A percentile compares a stretch with the other conserved stretches of the same genome.
Conservation (phyloP, 2,888 invertebrate species). For the Mesopsocus fuscifrons region DNA sequence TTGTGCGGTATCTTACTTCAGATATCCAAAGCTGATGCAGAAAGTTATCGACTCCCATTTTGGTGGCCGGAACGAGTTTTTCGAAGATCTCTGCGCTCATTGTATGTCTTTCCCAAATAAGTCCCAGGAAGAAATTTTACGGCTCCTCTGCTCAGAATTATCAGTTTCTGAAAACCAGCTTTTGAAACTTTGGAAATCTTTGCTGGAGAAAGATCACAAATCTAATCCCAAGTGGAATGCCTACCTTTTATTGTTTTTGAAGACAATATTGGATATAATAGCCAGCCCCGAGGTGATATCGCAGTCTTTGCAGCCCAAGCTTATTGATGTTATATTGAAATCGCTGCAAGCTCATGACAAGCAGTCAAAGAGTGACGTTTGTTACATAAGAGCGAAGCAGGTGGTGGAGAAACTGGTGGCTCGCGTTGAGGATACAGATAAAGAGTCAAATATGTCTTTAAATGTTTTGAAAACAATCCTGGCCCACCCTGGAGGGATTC, state of each 20-base stretch:
- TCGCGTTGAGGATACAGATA: too few relatives aligned
- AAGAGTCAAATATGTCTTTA: too few relatives aligned
- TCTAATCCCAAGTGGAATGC: background rate
- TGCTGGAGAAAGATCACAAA: background rate
- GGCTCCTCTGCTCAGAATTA: background rate
- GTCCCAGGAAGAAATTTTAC: background rate
- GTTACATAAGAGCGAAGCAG: too few relatives aligned
- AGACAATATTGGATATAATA: background rate
- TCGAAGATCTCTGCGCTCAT: background rate
- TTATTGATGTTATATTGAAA: background rate
- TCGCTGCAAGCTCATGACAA: background rate
- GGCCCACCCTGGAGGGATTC: constrained; percentile 47
- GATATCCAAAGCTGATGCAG: background rate
- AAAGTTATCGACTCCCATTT: background rate
- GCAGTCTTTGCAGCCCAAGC: background rate
- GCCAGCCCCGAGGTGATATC: background rate
- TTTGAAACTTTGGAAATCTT: background rate
- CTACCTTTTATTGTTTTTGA: background rate
- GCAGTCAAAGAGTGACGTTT: background rate
- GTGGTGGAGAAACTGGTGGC: too few relatives aligned
- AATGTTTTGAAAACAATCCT: constrained; percentile 27
- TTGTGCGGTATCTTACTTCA: background rate
- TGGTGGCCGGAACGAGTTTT: background rate
- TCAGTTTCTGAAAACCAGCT: background rate
- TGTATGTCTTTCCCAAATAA: background rate